phyloP scores from a whole-genome alignment of 2,113 vertebrate species.

The Dicrurus megarhynchus region DNA sequence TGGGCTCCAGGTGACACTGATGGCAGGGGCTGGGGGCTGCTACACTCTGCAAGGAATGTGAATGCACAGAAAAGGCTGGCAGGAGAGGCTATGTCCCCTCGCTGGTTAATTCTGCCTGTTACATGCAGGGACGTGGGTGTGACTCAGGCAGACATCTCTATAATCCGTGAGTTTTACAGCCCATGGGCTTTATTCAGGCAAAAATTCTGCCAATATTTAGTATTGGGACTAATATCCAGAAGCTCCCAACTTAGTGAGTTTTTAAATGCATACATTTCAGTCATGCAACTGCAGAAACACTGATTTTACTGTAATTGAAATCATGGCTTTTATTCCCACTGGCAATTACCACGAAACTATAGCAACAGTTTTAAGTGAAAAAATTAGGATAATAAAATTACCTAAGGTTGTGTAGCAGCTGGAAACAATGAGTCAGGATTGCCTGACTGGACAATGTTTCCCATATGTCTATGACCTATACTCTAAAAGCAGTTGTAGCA shows the following conservation, averaged over 20 bases:
- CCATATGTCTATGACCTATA: not conserved
- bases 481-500: not conserved
- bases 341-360: not conserved
- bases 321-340: not conserved
- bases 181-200: not conserved
- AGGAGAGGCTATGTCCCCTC: not conserved
- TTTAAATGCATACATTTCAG: not conserved
- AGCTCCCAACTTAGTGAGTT: not conserved
- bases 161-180: not conserved
- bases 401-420: not conserved
- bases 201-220: not conserved
- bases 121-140: not conserved
- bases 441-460: not conserved
- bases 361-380: conserved; percentile 20
- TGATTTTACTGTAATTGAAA: not conserved
- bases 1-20: not conserved
- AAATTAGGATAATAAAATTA: not conserved
- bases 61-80: not conserved
- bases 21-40: not conserved
- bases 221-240: not conserved
- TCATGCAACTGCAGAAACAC: not conserved
- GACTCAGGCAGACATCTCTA: not conserved
- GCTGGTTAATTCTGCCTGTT: not conserved
- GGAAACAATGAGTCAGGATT: conserved; percentile 7
- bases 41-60: not conserved